phyloP scores from a whole-genome alignment of 2,797 vertebrate genomes.

The Sebastiscus albofasciatus region DNA sequence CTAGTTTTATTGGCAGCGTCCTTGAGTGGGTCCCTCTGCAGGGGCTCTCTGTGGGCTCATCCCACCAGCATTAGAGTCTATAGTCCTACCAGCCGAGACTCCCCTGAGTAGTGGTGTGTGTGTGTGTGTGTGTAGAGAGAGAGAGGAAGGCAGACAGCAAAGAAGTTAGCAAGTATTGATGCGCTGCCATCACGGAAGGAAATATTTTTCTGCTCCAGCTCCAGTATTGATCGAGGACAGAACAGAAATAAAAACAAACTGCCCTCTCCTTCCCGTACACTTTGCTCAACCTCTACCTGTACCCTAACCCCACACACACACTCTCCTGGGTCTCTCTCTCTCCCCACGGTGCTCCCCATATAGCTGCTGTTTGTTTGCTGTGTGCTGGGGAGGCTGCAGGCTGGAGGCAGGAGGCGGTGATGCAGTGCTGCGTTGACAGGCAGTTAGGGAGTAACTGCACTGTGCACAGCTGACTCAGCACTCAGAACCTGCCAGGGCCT shows the following conservation, averaged over 20 bases:
- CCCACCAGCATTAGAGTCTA: conserved; percentile 55
- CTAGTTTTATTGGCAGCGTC: conserved; percentile 60
- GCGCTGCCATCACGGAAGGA: conserved; percentile 14
- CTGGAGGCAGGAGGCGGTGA: conserved; percentile 2
- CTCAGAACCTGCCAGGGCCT: conserved; percentile 18
- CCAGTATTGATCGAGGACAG: conserved; percentile 36
- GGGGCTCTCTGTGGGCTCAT: conserved; percentile 52
- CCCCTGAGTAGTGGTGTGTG: conserved; percentile 22
- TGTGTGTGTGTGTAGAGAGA: neutral
- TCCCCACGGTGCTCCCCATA: neutral
- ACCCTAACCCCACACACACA: neutral
- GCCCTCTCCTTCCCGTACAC: neutral
- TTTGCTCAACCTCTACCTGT: conserved; percentile 37
- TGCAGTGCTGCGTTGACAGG: conserved; percentile 61
- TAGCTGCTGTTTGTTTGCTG: conserved; percentile 46
- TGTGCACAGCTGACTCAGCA: conserved; percentile 70
- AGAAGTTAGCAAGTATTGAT: conserved; percentile 32
- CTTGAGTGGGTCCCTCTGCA: conserved; percentile 52
- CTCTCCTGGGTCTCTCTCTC: neutral
- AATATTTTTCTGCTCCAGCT: conserved; percentile 28
- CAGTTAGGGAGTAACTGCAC: conserved; percentile 42
- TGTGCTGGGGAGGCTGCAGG: conserved; percentile 26
- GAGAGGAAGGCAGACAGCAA: conserved; percentile 22
- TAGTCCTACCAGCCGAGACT: conserved; percentile 45
- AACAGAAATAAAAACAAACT: conserved; percentile 23